Evolutionary conservation across 1,140 invertebrate species (phyloP).

Genomic region (Cydia fagiglandana): DNA sequence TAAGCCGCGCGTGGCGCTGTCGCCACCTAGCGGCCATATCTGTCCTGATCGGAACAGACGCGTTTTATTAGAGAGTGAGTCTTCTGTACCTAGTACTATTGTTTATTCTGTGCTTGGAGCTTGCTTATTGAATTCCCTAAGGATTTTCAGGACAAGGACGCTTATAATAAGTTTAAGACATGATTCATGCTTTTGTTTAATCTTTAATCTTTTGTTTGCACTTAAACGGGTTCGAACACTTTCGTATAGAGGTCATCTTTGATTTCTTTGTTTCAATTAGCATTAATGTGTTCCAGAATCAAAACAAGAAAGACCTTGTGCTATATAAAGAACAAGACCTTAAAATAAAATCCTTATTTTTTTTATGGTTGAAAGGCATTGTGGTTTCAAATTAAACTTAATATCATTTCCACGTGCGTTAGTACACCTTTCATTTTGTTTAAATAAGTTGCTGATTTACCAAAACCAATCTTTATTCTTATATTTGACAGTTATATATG

Average conservation of each 20-base stretch:
- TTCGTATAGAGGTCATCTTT: constrained; percentile 7
- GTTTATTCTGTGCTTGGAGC: no score
- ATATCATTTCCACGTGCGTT: neutral
- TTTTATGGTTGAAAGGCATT: neutral
- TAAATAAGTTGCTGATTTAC: no score
- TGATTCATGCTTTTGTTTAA: neutral
- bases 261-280: neutral
- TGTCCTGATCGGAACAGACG: no score
- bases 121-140: constrained; percentile 9
- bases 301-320: neutral
- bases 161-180: neutral
- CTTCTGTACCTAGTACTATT: no score
- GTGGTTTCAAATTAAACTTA: neutral
- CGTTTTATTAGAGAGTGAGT: no score
- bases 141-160: neutral
- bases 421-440: constrained; percentile 1
- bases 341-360: neutral
- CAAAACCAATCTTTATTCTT: no score
- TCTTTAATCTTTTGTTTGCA: neutral
- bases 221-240: neutral
- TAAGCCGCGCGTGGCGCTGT: no score
- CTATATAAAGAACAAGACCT: neutral
- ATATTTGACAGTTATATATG: no score
- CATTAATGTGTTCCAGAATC: neutral
- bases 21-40: no score